A percentile compares a stretch with the other conserved stretches of the same genome.
phyloP scores from a whole-genome alignment of 2,797 vertebrate species.

The Pogonophryne albipinna region DNA sequence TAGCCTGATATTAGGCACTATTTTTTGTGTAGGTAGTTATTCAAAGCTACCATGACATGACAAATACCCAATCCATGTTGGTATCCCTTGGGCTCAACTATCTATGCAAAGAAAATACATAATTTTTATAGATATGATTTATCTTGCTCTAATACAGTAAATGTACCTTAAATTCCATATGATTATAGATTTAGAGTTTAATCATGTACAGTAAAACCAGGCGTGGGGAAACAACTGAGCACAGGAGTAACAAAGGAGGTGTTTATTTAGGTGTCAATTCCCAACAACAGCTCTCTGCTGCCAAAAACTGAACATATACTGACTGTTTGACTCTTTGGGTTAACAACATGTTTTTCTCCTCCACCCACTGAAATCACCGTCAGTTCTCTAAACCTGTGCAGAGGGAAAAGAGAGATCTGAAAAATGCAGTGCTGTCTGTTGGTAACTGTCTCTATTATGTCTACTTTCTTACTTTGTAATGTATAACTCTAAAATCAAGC shows the following conservation, averaged over 20 bases:
- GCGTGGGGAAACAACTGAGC: slow-evolving; percentile 26
- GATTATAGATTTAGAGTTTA: slow-evolving; percentile 45
- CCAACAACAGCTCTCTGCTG: slow-evolving; percentile 34
- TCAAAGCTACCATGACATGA: slow-evolving; percentile 37
- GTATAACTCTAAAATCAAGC: slow-evolving; percentile 27
- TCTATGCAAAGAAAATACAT: slow-evolving; percentile 21
- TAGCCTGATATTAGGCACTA: slow-evolving; percentile 25
- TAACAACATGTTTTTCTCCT: slow-evolving; percentile 51
- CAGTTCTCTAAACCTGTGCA: slow-evolving; percentile 44
- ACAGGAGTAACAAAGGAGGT: slow-evolving; percentile 38
- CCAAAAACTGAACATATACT: slow-evolving; percentile 50
- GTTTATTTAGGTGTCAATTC: slow-evolving; percentile 58
- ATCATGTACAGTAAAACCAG: slow-evolving; percentile 32
- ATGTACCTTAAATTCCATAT: slow-evolving; percentile 29
- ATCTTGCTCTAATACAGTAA: slow-evolving; percentile 1
- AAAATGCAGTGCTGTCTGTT: slow-evolving; percentile 13
- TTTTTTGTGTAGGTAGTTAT: slow-evolving; percentile 30
- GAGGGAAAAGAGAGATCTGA: slow-evolving; percentile 46
- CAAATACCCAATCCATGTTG: slow-evolving; percentile 19
- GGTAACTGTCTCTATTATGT: slow-evolving; percentile 22
- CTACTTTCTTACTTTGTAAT: slow-evolving; percentile 27
- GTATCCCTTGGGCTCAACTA: not conserved
- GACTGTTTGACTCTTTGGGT: slow-evolving; percentile 57
- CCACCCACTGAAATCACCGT: slow-evolving; percentile 42
- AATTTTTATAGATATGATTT: slow-evolving; percentile 1